Evolutionary conservation across 2,797 vertebrate species (phyloP).

Genomic region (Diglossa cyanea): DNA sequence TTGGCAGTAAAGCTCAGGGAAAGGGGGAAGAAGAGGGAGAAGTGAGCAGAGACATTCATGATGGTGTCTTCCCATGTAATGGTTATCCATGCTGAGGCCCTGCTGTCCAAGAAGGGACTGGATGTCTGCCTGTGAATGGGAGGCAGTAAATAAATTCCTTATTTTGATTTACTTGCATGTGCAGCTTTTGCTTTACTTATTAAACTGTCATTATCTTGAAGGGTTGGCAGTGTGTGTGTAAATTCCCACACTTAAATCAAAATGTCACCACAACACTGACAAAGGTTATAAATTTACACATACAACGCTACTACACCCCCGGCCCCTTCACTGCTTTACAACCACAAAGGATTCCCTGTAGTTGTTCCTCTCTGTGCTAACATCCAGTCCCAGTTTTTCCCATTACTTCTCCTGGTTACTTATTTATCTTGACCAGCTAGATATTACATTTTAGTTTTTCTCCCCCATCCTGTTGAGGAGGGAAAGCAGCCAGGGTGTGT

Average conservation of each 20-base stretch:
- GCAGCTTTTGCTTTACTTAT: not conserved
- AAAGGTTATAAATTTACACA: not conserved
- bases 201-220: not conserved
- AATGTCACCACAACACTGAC: not conserved
- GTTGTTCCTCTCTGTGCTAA: not conserved
- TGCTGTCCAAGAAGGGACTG: not conserved
- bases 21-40: not conserved
- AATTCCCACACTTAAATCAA: not conserved
- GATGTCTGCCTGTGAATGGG: not conserved
- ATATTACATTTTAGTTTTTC: not conserved
- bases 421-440: not conserved
- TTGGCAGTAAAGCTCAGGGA: not conserved
- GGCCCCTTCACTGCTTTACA: not conserved
- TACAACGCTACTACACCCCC: not conserved
- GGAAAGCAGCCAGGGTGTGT: not conserved
- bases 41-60: not conserved
- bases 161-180: not conserved
- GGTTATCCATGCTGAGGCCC: not conserved
- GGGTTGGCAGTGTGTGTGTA: accelerated
- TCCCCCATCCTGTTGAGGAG: not conserved
- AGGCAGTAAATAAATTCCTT: not conserved
- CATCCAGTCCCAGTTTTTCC: not conserved
- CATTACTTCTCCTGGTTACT: not conserved
- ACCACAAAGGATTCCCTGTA: not conserved
- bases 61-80: not conserved